Conservation (phyloP, 2,888 invertebrate species). For the Sicus ferrugineus region DNA sequence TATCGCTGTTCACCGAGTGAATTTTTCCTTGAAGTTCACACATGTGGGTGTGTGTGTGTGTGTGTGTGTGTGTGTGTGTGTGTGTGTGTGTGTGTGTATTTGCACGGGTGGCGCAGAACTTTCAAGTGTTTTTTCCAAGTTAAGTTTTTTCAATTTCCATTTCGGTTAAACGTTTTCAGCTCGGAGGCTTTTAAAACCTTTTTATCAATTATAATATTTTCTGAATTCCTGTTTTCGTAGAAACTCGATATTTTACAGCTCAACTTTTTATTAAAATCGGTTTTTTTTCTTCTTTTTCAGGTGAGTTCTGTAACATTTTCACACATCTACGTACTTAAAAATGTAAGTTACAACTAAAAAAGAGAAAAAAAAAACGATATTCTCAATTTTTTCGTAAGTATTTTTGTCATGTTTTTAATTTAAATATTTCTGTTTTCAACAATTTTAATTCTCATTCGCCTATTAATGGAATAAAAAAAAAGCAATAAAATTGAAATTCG, state of each 20-base stretch:
- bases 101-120: neutral
- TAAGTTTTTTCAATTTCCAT: neutral
- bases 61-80: neutral
- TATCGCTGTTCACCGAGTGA: neutral
- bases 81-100: neutral
- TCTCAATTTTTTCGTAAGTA: too few species aligned
- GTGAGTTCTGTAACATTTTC: slow-evolving; percentile 4
- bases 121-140: too few species aligned
- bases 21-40: neutral
- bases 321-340: too few species aligned
- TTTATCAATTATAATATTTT: too few species aligned
- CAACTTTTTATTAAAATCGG: neutral
- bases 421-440: too few species aligned
- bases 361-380: too few species aligned
- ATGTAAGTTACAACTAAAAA: neutral
- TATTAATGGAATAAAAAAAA: too few species aligned
- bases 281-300: slow-evolving; percentile 14
- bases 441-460: too few species aligned
- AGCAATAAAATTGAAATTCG: too few species aligned
- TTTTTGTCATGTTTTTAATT: too few species aligned
- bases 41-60: neutral
- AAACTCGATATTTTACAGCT: neutral
- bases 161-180: too few species aligned
- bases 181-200: neutral
- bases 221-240: neutral